A percentile compares a stretch with the other conserved stretches of the same genome.
Conservation (phyloP, 2,113 vertebrate species). For the Athene cunicularia region DNA sequence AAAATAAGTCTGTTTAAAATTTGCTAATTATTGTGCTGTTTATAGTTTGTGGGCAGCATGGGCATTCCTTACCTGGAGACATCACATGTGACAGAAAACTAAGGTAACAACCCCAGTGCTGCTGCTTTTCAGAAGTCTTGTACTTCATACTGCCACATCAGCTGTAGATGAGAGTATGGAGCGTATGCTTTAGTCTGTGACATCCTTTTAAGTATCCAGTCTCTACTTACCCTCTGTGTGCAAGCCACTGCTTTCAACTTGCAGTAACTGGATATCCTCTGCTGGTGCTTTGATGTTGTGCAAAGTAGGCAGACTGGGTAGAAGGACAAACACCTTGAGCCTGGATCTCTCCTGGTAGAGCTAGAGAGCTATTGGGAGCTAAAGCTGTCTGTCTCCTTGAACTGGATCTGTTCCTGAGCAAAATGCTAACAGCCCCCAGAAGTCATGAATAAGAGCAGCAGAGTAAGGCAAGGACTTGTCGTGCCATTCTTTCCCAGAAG, state of each 20-base stretch:
- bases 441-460: neutral
- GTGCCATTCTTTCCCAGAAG: neutral
- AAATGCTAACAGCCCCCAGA: neutral
- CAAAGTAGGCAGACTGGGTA: rapidly evolving
- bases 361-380: neutral
- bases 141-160: neutral
- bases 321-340: neutral
- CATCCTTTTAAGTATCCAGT: neutral
- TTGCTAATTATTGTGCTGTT: neutral
- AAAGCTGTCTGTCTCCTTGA: neutral
- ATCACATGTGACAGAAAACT: neutral
- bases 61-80: neutral
- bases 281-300: neutral
- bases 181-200: rapidly evolving
- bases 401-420: neutral
- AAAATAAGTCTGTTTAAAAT: neutral
- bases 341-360: neutral
- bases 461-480: neutral
- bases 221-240: neutral
- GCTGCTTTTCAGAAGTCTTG: neutral
- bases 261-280: neutral
- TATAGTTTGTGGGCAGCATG: neutral
- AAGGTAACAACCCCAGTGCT: neutral
- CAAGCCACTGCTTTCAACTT: neutral
- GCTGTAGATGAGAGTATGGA: neutral